Base-by-base conservation (phyloP, 1,140 invertebrate genomes). In the Tachypleus tridentatus region DNA sequence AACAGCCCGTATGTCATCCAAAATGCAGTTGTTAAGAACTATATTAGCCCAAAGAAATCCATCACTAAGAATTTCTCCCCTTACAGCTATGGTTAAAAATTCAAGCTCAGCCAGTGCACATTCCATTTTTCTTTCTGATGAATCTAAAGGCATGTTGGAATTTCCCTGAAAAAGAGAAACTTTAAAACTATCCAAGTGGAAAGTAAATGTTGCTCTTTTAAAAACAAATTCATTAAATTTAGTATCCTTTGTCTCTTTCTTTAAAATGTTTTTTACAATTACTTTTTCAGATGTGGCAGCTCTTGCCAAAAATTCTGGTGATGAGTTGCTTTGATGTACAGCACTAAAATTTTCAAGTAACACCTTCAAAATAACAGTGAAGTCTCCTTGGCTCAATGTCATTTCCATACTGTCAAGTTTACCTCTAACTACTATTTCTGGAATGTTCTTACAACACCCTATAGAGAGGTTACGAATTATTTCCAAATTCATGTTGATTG, bases 391-490 rank as follows among this genome's bases (percentile, higher is more conserved):
- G 68, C 85, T 87, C 48, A 91, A 72, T 49, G 80, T 77, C 5
- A 89, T 74, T 84, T 84, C 82, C 60, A 96, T 87, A 49, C 82
- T 82, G 62, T 89, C 83, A 65, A 97, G 78, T 62, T 84, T 80
- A 47, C 89, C 93, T 0, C 83, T 84, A 66, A 97, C 81, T 66
- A 89, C 87, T 0, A 96, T 80, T 70, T 94, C 91, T 0, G 94
- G 91, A 10, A 87, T 77, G 4, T 84, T 81, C 47, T 83, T 87
- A 74, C 87, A 91, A 87, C 88, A 92, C 10, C 76, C 72, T 10
- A 83, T 80, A 0, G 91, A 89, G n/a, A 97, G 79, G 77, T 96
- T 97, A 51, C 93, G 80, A 70, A 85, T 86, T 0, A 97, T 82
- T 7, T 82, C 74, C 5, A 97, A 71, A 10, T 80, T 85, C 71